Evolutionary conservation across 2,113 vertebrate genomes (phyloP).

Genomic region (Alligator mississippiensis): DNA sequence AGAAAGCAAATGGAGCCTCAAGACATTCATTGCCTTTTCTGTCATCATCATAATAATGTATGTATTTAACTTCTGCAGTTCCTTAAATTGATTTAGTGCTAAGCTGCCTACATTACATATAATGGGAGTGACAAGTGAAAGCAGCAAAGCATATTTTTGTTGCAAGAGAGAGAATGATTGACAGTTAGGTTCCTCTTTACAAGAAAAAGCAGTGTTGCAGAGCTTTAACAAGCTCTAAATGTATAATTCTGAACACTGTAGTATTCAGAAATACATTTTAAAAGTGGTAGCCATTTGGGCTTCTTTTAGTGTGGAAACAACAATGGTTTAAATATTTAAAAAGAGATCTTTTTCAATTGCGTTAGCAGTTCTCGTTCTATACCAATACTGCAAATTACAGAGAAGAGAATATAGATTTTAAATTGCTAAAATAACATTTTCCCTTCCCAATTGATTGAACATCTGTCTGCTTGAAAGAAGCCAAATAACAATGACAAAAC

Average conservation of each 20-base stretch:
- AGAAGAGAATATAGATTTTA: neutral
- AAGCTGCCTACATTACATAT: constrained; percentile 54
- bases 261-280: constrained; percentile 38
- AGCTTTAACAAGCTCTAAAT: constrained; percentile 32
- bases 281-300: neutral
- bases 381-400: constrained; percentile 13
- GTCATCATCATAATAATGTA: constrained; percentile 69
- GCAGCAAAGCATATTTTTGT: constrained; percentile 43
- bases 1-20: constrained; percentile 68
- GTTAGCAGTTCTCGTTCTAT: neutral
- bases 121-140: constrained; percentile 60
- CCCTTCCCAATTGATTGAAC: neutral
- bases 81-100: constrained; percentile 69
- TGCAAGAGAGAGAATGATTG: constrained; percentile 59
- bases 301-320: neutral
- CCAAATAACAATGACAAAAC: neutral
- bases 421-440: constrained; percentile 5
- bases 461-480: neutral
- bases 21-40: constrained; percentile 62
- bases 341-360: neutral
- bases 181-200: constrained; percentile 29
- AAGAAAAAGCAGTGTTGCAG: constrained; percentile 10
- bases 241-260: constrained; percentile 25
- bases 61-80: constrained; percentile 72
- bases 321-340: neutral